phyloP scores from a whole-genome alignment of 2,113 vertebrate species.

The Antechinus flavipes region DNA sequence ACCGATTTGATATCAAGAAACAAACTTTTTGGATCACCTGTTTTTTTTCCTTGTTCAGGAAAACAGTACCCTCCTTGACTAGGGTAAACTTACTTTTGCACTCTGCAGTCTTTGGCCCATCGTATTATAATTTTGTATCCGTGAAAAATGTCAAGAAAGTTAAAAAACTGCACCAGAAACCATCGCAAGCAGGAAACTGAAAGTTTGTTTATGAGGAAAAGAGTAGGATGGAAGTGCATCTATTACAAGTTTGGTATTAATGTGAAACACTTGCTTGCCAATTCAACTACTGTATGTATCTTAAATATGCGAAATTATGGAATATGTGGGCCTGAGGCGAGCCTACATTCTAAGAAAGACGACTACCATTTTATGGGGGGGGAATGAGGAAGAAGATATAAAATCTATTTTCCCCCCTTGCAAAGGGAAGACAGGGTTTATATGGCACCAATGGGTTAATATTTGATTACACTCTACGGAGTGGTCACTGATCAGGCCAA shows the following conservation, averaged over 20 bases:
- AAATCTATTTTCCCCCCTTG: conserved; percentile 27
- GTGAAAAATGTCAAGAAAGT: conserved; percentile 67
- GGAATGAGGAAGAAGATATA: conserved; percentile 38
- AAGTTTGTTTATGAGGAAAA: conserved; percentile 53
- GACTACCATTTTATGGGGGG: conserved; percentile 28
- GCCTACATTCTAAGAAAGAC: conserved; percentile 54
- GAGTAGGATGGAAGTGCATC: conserved; percentile 15
- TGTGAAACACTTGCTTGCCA: conserved; percentile 75
- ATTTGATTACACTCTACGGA: conserved; percentile 79
- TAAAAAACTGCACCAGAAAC: conserved; percentile 56
- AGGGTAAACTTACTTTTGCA: conserved; percentile 67
- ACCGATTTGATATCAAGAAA: conserved; percentile 39
- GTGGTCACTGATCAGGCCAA: conserved; percentile 77
- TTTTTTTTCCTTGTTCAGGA: conserved; percentile 53
- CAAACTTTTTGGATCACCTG: conserved; percentile 15
- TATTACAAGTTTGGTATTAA: conserved; percentile 70
- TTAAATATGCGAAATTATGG: conserved; percentile 67
- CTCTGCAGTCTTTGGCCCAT: conserved; percentile 73
- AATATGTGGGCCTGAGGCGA: conserved; percentile 43
- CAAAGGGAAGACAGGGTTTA: conserved; percentile 64
- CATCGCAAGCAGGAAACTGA: conserved; percentile 63
- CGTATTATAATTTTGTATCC: conserved; percentile 54
- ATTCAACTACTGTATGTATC: conserved; percentile 76
- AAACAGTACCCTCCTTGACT: conserved; percentile 68
- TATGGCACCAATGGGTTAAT: conserved; percentile 59